Conservation (phyloP, 1,140 invertebrate species). For the Pseudomyrmex pallidus region DNA sequence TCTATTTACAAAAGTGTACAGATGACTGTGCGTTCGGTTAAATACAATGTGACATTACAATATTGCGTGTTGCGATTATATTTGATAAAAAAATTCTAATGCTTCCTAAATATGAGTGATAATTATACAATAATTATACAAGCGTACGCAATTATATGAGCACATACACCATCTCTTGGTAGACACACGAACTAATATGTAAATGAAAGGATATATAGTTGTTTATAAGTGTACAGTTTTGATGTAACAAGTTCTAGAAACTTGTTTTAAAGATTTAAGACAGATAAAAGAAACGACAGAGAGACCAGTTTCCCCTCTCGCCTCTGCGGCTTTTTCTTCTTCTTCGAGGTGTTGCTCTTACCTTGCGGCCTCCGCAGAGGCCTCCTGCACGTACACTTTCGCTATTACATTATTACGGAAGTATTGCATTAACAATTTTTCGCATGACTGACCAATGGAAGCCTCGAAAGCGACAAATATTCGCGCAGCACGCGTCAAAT, state of each 20-base stretch:
- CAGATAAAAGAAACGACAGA: conserved; percentile 50
- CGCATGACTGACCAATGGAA: conserved; percentile 22
- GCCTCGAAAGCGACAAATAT: conserved; percentile 13
- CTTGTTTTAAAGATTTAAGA: conserved; percentile 74
- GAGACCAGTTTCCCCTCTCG: conserved; percentile 61
- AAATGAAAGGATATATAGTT: conserved; percentile 62
- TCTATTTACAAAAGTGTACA: conserved; percentile 37
- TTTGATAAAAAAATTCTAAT: neutral
- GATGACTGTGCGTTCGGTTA: neutral
- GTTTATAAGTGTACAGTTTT: conserved; percentile 43
- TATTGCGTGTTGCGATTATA: conserved; percentile 18
- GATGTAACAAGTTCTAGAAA: conserved; percentile 65
- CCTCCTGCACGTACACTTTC: conserved; percentile 64
- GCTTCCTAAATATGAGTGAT: neutral
- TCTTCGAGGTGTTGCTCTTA: conserved; percentile 56
- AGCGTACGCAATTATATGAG: conserved; percentile 24
- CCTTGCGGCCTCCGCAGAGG: conserved; percentile 53
- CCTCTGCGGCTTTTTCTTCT: conserved; percentile 47
- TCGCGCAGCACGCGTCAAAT: neutral
- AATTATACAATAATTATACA: conserved; percentile 5
- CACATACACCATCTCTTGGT: conserved; percentile 73
- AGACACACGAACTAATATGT: conserved; percentile 68
- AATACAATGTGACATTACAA: conserved; percentile 13
- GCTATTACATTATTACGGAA: conserved; percentile 63
- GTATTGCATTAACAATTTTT: conserved; percentile 45